phyloP scores from a whole-genome alignment of 2,888 invertebrate species.

The Mermis nigrescens region DNA sequence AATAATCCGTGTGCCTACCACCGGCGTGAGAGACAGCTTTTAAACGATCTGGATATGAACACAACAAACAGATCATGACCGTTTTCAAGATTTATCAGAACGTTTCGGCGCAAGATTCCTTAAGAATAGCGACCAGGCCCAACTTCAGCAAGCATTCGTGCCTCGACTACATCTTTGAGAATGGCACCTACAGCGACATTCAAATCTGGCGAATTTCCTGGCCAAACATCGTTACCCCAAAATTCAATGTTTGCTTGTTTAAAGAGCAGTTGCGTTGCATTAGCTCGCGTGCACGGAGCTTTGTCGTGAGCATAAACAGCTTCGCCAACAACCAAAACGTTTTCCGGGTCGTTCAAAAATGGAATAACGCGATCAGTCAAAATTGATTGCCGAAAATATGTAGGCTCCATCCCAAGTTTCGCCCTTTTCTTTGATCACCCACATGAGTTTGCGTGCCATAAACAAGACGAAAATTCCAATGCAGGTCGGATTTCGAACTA shows the following conservation, averaged over 20 bases:
- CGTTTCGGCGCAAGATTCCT: too few species aligned
- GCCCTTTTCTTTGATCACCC: background rate
- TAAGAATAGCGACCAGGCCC: slow-evolving; percentile 3
- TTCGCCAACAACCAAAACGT: background rate
- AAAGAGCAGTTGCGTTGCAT: background rate
- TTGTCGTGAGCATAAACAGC: slow-evolving; percentile 3
- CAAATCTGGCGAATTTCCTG: slow-evolving; percentile 4
- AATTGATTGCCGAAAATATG: background rate
- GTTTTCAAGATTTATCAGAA: background rate
- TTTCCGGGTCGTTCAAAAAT: background rate
- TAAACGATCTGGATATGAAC: too few species aligned
- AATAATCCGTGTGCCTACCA: too few species aligned
- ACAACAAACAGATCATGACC: background rate
- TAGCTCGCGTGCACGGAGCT: background rate
- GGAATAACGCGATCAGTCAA: background rate
- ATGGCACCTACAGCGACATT: slow-evolving; percentile 4
- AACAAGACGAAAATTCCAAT: slow-evolving; percentile 1
- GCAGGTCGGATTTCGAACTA: background rate
- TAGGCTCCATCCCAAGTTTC: background rate
- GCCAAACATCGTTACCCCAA: slow-evolving; percentile 4
- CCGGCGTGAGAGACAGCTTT: too few species aligned
- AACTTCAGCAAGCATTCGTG: background rate
- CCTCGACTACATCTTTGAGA: slow-evolving; percentile 1
- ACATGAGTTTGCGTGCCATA: background rate
- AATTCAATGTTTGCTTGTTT: background rate